Percentiles rank a stretch among this genome's conserved stretches.
Evolutionary conservation across 2,888 invertebrate genomes (phyloP).

Genomic region (Melanophora roralis): DNA sequence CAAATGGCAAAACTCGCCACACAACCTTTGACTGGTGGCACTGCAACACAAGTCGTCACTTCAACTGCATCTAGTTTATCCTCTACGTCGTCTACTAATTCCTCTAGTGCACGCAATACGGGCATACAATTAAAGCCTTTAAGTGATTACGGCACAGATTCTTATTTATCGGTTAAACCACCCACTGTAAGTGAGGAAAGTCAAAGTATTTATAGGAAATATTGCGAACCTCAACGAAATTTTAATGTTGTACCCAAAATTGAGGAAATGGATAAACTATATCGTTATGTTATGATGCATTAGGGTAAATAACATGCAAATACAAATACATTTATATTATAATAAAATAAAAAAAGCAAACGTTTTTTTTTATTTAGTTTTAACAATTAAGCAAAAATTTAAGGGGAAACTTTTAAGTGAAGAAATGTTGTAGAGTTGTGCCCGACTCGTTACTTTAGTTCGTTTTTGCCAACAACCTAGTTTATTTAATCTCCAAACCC

Average conservation of each 20-base stretch:
- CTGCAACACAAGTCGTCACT: conserved; percentile 17
- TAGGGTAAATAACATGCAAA: conserved; percentile 16
- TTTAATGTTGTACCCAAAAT: conserved; percentile 72
- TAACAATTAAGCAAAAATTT: not conserved
- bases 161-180: conserved; percentile 71
- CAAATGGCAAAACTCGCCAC: conserved; percentile 71
- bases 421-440: too few relatives aligned
- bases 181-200: conserved; percentile 73
- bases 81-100: conserved; percentile 11
- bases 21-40: conserved; percentile 60
- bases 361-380: not conserved
- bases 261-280: conserved; percentile 69
- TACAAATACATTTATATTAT: not conserved
- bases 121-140: conserved; percentile 71
- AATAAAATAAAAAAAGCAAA: not conserved
- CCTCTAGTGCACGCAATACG: conserved; percentile 66
- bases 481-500: too few relatives aligned
- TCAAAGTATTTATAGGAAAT: conserved; percentile 72
- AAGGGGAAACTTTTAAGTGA: conserved; percentile 16
- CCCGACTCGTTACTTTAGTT: too few relatives aligned
- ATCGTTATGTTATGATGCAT: conserved; percentile 70
- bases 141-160: conserved; percentile 72
- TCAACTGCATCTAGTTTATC: not conserved
- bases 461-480: too few relatives aligned
- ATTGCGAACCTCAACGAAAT: conserved; percentile 70